Evolutionary conservation across 2,888 invertebrate species (phyloP).

Genomic region (Andrena chrysosceles): DNA sequence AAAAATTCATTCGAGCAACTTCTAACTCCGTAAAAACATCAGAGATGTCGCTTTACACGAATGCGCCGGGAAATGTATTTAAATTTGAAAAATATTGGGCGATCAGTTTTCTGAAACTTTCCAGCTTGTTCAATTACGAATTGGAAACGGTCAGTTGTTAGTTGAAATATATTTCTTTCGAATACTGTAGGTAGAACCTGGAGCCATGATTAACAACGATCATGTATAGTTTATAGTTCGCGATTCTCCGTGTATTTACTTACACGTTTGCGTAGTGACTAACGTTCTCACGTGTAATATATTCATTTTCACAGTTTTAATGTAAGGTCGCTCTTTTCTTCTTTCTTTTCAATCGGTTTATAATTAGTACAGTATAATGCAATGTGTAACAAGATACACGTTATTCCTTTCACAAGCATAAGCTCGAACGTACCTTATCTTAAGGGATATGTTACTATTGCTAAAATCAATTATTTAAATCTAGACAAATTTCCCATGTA

Average conservation of each 20-base stretch:
- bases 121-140: conserved; percentile 29
- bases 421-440: conserved; percentile 67
- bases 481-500: conserved; percentile 42
- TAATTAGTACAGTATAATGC: conserved; percentile 66
- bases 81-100: not conserved
- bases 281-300: conserved; percentile 64
- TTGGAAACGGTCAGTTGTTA: conserved; percentile 52
- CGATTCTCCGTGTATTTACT: conserved; percentile 51
- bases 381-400: conserved; percentile 63
- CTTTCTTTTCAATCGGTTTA: conserved; percentile 43
- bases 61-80: too few species aligned
- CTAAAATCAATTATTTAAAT: conserved; percentile 53
- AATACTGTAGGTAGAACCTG: conserved; percentile 79
- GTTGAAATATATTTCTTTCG: conserved; percentile 75
- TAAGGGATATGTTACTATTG: conserved; percentile 61
- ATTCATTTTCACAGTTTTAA: conserved; percentile 62
- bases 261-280: conserved; percentile 65
- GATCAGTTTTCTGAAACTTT: not conserved
- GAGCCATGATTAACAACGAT: conserved; percentile 81
- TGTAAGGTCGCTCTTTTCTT: conserved; percentile 53
- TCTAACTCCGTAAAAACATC: not conserved
- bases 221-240: conserved; percentile 72
- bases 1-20: not conserved
- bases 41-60: not conserved
- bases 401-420: conserved; percentile 66